Percentiles rank a stretch among this genome's conserved stretches.
These are phyloP conservation scores for Sebastes minor DNA, from an alignment of 2,797 vertebrate genomes.

Conservation along the genomic window DNA sequence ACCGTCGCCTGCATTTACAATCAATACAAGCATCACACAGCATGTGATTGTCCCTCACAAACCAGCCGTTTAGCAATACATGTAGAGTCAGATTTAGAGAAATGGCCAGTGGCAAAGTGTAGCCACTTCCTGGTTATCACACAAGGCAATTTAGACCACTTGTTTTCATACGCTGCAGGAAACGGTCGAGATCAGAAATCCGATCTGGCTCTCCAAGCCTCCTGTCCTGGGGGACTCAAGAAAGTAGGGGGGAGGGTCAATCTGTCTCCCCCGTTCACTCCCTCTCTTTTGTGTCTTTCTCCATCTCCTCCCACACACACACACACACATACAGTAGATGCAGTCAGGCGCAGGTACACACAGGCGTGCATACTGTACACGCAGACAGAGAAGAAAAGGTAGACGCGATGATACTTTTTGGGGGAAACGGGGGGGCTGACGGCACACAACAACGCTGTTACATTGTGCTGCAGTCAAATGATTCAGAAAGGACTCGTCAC, in stretches of 20 bases:
- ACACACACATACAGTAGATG: conserved; percentile 46
- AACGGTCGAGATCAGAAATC: conserved; percentile 79
- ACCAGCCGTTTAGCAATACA: conserved; percentile 29
- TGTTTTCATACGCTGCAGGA: conserved; percentile 82
- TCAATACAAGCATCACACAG: conserved; percentile 57
- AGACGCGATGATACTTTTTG: conserved; percentile 84
- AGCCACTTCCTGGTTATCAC: conserved; percentile 77
- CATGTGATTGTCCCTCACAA: conserved; percentile 19
- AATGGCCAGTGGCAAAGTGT: conserved; percentile 58
- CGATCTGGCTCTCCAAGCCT: conserved; percentile 79
- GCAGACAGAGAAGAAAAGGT: conserved; percentile 50
- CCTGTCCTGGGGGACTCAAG: conserved; percentile 76
- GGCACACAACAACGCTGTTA: conserved; percentile 57
- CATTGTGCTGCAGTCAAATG: conserved; percentile 75
- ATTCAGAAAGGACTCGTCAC: conserved; percentile 81
- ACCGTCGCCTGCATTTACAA: conserved; percentile 23
- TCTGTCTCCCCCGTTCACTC: conserved; percentile 26
- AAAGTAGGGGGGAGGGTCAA: conserved; percentile 71
- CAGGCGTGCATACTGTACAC: conserved; percentile 18
- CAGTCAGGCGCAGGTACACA: conserved; percentile 56
- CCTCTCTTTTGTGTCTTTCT: conserved; percentile 53
- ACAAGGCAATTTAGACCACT: conserved; percentile 75
- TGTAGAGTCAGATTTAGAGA: conserved; percentile 32
- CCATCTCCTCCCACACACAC: conserved; percentile 16
- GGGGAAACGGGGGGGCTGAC: conserved; percentile 1